phyloP scores from a whole-genome alignment of 2,113 vertebrate species.

The Oreochromis niloticus region DNA sequence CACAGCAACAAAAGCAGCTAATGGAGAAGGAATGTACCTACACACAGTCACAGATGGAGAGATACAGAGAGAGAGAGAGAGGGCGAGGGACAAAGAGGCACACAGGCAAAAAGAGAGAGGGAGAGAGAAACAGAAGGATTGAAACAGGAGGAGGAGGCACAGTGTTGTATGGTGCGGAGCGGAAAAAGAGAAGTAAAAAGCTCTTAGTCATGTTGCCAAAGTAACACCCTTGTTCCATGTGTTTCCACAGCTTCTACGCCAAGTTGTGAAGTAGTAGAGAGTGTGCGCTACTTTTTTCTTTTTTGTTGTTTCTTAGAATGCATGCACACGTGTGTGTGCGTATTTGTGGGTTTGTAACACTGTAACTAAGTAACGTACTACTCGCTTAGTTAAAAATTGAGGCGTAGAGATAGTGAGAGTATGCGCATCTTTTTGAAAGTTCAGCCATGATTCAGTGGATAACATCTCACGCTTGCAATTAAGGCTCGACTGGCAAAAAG shows the following conservation, averaged over 20 bases:
- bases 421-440: not conserved
- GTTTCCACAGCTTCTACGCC: conserved; percentile 16
- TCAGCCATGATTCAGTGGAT: not conserved
- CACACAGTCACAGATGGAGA: conserved; percentile 37
- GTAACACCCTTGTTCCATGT: conserved; percentile 38
- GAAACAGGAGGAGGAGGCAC: not conserved
- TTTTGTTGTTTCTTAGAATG: not conserved
- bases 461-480: not conserved
- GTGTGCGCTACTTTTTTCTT: not conserved
- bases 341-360: not conserved
- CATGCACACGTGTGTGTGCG: not conserved
- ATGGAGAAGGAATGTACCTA: conserved; percentile 58
- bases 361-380: not conserved
- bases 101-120: not conserved
- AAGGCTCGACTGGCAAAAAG: not conserved
- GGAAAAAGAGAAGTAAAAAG: conserved; percentile 26
- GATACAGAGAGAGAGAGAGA: not conserved
- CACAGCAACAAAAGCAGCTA: conserved; percentile 40
- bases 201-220: conserved; percentile 32
- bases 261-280: conserved; percentile 8
- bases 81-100: not conserved
- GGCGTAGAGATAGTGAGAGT: not conserved
- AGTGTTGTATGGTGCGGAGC: not conserved
- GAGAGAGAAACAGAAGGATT: not conserved
- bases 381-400: not conserved